Evolutionary conservation across 2,888 invertebrate species (phyloP).

Genomic region (Scelioninae gen. 1): DNA sequence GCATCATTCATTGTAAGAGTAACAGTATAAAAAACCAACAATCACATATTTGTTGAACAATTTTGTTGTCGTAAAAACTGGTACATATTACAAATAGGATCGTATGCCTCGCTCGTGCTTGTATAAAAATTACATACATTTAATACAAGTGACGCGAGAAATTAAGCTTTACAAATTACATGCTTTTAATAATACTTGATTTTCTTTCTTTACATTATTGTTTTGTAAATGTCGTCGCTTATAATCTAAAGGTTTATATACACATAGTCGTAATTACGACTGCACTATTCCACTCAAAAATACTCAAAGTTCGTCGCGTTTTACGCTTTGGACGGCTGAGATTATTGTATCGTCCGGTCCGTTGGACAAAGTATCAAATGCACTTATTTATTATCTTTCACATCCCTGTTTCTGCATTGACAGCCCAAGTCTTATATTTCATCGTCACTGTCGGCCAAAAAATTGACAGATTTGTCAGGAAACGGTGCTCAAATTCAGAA

Average conservation of each 20-base stretch:
- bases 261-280: slow-evolving; percentile 19
- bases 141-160: background rate
- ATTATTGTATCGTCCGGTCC: slow-evolving; percentile 48
- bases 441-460: background rate
- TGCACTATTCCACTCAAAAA: slow-evolving; percentile 20
- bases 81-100: background rate
- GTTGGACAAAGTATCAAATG: slow-evolving; percentile 41
- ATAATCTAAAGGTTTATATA: slow-evolving; percentile 32
- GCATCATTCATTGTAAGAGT: background rate
- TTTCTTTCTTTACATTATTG: slow-evolving; percentile 32
- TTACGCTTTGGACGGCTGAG: slow-evolving; percentile 56
- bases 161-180: slow-evolving; percentile 14
- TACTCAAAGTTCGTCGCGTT: slow-evolving; percentile 42
- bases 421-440: background rate
- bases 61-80: background rate
- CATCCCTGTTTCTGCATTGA: background rate
- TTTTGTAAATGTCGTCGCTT: slow-evolving; percentile 43
- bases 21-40: slow-evolving; percentile 5
- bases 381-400: slow-evolving; percentile 19
- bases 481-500: slow-evolving; percentile 4
- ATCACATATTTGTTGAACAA: slow-evolving; percentile 21
- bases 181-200: slow-evolving; percentile 33
- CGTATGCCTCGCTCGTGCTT: slow-evolving; percentile 1
- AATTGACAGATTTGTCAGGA: slow-evolving; percentile 1
- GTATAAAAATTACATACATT: slow-evolving; percentile 11